Evolutionary conservation across 1,140 invertebrate species (phyloP).

Genomic region (Drosophila subobscura): DNA sequence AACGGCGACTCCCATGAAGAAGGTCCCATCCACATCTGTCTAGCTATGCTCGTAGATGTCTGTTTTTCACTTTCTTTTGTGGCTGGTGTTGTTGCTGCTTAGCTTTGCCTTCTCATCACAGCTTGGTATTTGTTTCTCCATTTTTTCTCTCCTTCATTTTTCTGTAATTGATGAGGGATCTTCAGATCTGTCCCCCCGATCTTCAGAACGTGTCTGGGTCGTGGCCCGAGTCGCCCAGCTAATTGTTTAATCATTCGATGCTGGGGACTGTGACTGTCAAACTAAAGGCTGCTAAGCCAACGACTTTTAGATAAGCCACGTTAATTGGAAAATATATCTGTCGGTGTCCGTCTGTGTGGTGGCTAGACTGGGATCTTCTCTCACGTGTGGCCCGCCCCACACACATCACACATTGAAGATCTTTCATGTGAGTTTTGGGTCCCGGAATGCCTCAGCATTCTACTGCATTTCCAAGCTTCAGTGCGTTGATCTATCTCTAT

Average conservation of each 20-base stretch:
- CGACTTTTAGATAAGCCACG: slow-evolving; percentile 71
- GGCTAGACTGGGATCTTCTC: slow-evolving; percentile 21
- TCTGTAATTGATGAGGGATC: slow-evolving; percentile 68
- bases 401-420: too few species aligned
- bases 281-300: slow-evolving; percentile 69
- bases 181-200: slow-evolving; percentile 34
- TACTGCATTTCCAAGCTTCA: slow-evolving; percentile 32
- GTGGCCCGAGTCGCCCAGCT: slow-evolving; percentile 32
- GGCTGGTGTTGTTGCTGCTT: slow-evolving; percentile 1
- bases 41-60: slow-evolving; percentile 4
- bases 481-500: slow-evolving; percentile 26
- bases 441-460: slow-evolving; percentile 34
- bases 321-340: slow-evolving; percentile 57
- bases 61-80: slow-evolving; percentile 78
- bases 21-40: slow-evolving; percentile 29
- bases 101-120: slow-evolving; percentile 4
- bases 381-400: slow-evolving; percentile 33
- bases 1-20: slow-evolving; percentile 69
- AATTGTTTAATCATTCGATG: slow-evolving; percentile 73
- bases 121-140: neutral
- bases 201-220: slow-evolving; percentile 59
- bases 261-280: slow-evolving; percentile 45
- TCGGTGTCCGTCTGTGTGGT: slow-evolving; percentile 16
- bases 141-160: slow-evolving; percentile 6
- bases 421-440: slow-evolving; percentile 27